Conservation (phyloP, 1,140 invertebrate genomes). For the Halesus radiatus region DNA sequence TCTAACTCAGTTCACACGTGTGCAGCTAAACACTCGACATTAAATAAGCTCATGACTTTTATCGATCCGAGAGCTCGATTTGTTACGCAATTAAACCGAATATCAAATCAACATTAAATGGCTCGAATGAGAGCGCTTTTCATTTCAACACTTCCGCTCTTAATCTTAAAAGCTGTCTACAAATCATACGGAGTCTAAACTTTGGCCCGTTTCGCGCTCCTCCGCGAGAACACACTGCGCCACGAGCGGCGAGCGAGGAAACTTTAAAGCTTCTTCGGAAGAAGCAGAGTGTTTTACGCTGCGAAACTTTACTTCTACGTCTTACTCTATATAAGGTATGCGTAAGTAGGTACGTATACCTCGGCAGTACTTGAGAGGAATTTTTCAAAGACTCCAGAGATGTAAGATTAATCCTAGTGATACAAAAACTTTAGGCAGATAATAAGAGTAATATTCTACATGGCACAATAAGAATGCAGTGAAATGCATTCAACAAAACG, state of each 20-base stretch:
- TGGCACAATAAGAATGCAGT: too few species aligned
- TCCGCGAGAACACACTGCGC: background rate
- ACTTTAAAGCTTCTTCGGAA: background rate
- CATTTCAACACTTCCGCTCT: background rate
- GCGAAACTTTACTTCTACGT: background rate
- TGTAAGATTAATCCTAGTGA: too few species aligned
- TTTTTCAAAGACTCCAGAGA: too few species aligned
- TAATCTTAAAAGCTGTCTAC: conserved; percentile 13
- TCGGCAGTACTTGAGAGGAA: background rate
- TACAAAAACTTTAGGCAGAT: too few species aligned
- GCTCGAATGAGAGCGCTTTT: background rate
- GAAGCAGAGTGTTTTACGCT: background rate
- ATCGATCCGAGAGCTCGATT: background rate
- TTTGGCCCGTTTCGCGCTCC: background rate
- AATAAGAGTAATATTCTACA: too few species aligned
- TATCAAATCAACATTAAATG: background rate
- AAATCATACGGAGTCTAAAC: background rate
- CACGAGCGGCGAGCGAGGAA: background rate
- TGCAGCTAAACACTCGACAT: background rate
- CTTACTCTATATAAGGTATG: background rate
- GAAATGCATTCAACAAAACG: too few species aligned
- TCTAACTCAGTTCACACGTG: background rate
- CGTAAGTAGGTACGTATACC: background rate
- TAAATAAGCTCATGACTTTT: background rate
- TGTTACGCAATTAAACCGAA: background rate